Percentiles rank a stretch among this genome's conserved stretches.
phyloP scores from a whole-genome alignment of 2,797 vertebrate genomes.

The Hyperoplus immaculatus region DNA sequence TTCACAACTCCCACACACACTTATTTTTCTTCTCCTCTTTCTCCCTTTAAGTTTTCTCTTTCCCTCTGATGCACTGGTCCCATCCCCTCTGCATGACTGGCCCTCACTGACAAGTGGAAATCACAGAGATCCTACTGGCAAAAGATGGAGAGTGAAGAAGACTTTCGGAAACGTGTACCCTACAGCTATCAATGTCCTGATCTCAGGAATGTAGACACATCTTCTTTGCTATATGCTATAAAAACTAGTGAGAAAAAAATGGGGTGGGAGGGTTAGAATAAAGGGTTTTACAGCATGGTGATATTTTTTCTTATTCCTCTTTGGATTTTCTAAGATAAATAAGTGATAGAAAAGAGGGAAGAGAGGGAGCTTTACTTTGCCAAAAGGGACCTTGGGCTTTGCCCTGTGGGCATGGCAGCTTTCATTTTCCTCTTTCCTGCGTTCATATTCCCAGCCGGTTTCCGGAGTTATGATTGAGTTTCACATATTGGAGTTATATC shows the following conservation, averaged over 20 bases:
- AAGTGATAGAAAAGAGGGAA: conserved; percentile 73
- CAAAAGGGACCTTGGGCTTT: conserved; percentile 82
- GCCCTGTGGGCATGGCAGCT: conserved; percentile 83
- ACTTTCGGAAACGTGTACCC: conserved; percentile 78
- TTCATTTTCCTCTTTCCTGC: conserved; percentile 82
- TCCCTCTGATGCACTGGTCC: conserved; percentile 78
- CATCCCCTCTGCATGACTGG: conserved; percentile 82
- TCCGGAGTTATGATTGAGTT: conserved; percentile 84
- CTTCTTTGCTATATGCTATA: conserved; percentile 55
- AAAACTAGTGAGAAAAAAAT: conserved; percentile 63
- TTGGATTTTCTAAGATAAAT: conserved; percentile 78
- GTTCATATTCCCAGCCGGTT: conserved; percentile 78
- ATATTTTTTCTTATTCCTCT: conserved; percentile 48
- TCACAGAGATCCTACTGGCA: conserved; percentile 79
- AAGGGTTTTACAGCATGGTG: conserved; percentile 57
- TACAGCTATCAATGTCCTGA: conserved; percentile 81
- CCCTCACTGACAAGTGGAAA: conserved; percentile 83
- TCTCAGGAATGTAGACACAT: conserved; percentile 74
- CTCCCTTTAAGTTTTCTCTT: conserved; percentile 74
- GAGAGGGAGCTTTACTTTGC: conserved; percentile 76
- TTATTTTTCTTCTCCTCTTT: conserved; percentile 38
- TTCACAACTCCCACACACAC: conserved; percentile 25
- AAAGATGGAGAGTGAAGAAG: conserved; percentile 77
- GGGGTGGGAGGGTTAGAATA: conserved; percentile 40
- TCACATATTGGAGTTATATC: conserved; percentile 86